These are phyloP conservation scores for Nematopogon swammerdamellus DNA, from an alignment of 2,888 invertebrate genomes.

Conservation along the genomic window DNA sequence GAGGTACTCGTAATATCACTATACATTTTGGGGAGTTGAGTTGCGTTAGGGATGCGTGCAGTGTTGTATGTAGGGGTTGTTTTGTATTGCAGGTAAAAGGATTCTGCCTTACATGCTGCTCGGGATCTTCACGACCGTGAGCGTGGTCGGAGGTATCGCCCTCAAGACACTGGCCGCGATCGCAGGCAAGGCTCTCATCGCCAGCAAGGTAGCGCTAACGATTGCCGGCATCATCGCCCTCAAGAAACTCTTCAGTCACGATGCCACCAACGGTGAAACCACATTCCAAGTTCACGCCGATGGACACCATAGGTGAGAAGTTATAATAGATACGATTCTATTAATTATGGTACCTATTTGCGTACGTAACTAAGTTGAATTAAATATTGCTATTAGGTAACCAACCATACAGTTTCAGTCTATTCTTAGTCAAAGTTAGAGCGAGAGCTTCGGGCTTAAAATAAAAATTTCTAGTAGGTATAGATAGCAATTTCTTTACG, in stretches of 20 bases:
- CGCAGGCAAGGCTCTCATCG: conserved; percentile 68
- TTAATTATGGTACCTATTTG: too few relatives aligned
- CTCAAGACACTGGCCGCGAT: conserved; percentile 67
- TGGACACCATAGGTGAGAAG: conserved; percentile 58
- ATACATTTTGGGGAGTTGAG: not conserved
- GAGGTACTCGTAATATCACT: conserved; percentile 25
- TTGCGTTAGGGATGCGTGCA: not conserved
- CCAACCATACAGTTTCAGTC: too few relatives aligned
- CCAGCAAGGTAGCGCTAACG: conserved; percentile 70
- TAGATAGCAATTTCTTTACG: too few relatives aligned
- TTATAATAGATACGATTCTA: too few relatives aligned
- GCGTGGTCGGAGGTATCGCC: conserved; percentile 66
- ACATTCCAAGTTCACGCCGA: conserved; percentile 68
- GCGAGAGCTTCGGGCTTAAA: too few relatives aligned
- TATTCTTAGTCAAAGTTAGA: too few relatives aligned
- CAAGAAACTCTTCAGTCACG: conserved; percentile 69
- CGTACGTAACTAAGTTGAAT: too few relatives aligned
- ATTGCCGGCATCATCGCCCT: conserved; percentile 69
- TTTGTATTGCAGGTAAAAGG: conserved; percentile 49
- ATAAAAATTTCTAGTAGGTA: too few relatives aligned
- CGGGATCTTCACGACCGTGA: conserved; percentile 61
- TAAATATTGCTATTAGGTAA: too few relatives aligned
- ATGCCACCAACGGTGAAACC: conserved; percentile 57
- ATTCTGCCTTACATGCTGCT: conserved; percentile 57
- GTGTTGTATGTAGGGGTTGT: too few relatives aligned